Percentiles rank a stretch among this genome's conserved stretches.
These are phyloP conservation scores for Platerodrilus igneus DNA, from an alignment of 2,888 invertebrate genomes.

Conservation along the genomic window DNA sequence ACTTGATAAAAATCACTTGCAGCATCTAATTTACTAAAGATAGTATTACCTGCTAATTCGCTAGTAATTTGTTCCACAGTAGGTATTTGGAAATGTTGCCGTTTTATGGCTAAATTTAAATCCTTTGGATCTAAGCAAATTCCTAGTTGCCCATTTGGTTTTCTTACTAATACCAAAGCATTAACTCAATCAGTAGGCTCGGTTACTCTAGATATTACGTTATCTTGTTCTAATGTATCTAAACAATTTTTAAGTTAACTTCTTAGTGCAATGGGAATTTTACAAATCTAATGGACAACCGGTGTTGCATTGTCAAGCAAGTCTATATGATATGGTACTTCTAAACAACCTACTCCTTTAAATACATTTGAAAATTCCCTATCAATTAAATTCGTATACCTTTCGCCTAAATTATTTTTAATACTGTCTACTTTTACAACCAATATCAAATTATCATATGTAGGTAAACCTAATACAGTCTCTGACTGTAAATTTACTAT, in stretches of 20 bases:
- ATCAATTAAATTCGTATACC: not conserved
- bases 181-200: conserved; percentile 10
- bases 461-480: conserved; percentile 1
- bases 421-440: conserved; percentile 12
- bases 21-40: conserved; percentile 8
- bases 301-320: conserved; percentile 15
- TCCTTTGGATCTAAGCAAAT: conserved; percentile 10
- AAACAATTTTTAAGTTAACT: conserved; percentile 21
- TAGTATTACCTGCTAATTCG: conserved; percentile 1
- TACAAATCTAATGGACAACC: conserved; percentile 20
- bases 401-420: not conserved
- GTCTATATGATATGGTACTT: conserved; percentile 18
- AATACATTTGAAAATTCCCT: conserved; percentile 26
- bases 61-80: conserved; percentile 4
- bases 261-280: conserved; percentile 23
- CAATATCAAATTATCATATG: conserved; percentile 11
- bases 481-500: conserved; percentile 7
- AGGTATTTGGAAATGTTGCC: conserved; percentile 10
- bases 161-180: conserved; percentile 5
- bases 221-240: conserved; percentile 19
- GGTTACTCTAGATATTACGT: conserved; percentile 19
- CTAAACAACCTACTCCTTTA: conserved; percentile 25
- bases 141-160: conserved; percentile 3
- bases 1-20: conserved; percentile 9
- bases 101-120: conserved; percentile 9